Evolutionary conservation across 1,140 invertebrate genomes (phyloP).

Genomic region (Aporrectodea caliginosa): DNA sequence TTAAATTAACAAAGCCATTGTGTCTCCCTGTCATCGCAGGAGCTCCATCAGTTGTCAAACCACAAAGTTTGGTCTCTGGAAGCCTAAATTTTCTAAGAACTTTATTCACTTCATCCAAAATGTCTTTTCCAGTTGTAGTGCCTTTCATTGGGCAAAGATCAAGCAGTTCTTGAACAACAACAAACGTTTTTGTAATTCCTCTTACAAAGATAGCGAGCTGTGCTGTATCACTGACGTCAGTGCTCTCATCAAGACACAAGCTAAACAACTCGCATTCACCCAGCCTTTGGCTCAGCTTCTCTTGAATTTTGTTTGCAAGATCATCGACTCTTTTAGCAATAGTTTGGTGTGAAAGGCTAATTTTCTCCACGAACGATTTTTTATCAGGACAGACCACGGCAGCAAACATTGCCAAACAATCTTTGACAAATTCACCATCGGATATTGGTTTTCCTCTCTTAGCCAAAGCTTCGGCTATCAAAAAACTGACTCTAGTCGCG

Average conservation of each 20-base stretch:
- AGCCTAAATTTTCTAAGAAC: background rate
- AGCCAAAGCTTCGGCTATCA: no score
- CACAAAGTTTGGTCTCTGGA: background rate
- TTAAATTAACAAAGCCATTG: background rate
- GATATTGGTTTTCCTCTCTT: no score
- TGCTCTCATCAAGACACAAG: slow-evolving; percentile 12
- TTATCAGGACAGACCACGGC: background rate
- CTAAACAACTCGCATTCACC: background rate
- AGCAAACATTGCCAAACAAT: slow-evolving; percentile 8
- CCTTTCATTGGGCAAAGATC: slow-evolving; percentile 4
- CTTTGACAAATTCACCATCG: no score
- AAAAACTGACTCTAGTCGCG: no score
- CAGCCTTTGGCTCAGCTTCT: background rate
- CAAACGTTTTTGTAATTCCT: slow-evolving; percentile 8
- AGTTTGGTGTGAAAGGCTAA: slow-evolving; percentile 5
- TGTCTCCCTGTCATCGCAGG: background rate
- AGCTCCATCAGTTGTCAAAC: background rate
- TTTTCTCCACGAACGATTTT: slow-evolving; percentile 1
- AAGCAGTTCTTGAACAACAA: slow-evolving; percentile 5
- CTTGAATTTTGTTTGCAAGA: background rate
- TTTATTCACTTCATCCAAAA: background rate
- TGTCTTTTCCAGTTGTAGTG: background rate
- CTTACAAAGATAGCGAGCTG: slow-evolving; percentile 7
- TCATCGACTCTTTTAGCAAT: slow-evolving; percentile 6
- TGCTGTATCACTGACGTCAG: slow-evolving; percentile 8